A percentile compares a stretch with the other conserved stretches of the same genome.
Conservation (phyloP, 1,140 invertebrate species). For the Stegodyphus dumicola region DNA sequence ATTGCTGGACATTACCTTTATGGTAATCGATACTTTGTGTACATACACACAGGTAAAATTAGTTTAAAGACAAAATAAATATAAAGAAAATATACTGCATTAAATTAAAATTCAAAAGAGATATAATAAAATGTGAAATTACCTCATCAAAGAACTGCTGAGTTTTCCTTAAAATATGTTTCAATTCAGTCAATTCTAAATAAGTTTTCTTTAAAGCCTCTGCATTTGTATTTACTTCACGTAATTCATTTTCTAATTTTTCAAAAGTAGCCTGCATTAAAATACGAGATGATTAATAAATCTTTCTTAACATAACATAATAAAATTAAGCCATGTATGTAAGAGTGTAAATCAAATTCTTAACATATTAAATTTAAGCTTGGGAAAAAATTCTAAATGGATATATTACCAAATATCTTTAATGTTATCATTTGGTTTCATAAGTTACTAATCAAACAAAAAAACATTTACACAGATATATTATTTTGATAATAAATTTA, state of each 20-base stretch:
- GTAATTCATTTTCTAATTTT: conserved; percentile 70
- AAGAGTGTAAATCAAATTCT: no score
- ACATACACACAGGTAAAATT: no score
- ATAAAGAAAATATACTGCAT: neutral
- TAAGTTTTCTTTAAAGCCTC: conserved; percentile 74
- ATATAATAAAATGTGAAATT: conserved; percentile 33
- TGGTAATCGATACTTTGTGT: no score
- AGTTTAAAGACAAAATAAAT: neutral
- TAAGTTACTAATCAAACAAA: no score
- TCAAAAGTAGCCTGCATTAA: conserved; percentile 69
- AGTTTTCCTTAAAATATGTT: conserved; percentile 73
- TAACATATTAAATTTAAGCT: no score
- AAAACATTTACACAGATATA: no score
- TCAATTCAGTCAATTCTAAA: conserved; percentile 87
- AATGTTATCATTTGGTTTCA: no score
- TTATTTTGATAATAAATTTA: no score
- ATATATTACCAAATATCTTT: no score
- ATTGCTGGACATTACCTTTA: no score
- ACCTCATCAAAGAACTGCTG: conserved; percentile 74
- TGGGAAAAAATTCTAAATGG: no score
- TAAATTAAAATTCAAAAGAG: neutral
- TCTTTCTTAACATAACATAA: neutral
- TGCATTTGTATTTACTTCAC: conserved; percentile 73
- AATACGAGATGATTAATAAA: neutral
- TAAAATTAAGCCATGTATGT: no score